These are phyloP conservation scores for Drosophila arawakana DNA, from an alignment of 1,140 invertebrate species.

Conservation along the genomic window DNA sequence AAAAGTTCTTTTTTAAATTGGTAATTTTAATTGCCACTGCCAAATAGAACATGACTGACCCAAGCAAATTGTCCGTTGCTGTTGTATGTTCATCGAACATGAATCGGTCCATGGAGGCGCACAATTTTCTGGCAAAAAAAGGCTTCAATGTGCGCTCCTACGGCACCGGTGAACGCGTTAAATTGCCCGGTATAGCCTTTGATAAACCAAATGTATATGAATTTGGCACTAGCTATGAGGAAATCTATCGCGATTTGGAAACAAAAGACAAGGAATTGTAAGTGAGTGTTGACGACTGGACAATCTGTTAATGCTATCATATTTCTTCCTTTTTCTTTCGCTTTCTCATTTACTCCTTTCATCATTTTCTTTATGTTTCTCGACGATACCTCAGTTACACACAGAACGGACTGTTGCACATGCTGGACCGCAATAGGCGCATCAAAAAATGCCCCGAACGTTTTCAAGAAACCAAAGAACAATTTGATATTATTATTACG, in stretches of 20 bases:
- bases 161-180: slow-evolving; percentile 99
- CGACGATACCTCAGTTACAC: slow-evolving; percentile 91
- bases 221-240: slow-evolving; percentile 98
- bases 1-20: slow-evolving; percentile 14
- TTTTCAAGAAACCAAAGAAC: slow-evolving; percentile 95
- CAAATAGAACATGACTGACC: slow-evolving; percentile 73
- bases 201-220: slow-evolving; percentile 99
- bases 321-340: neutral
- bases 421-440: slow-evolving; percentile 98
- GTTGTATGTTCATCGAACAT: slow-evolving; percentile 99
- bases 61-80: slow-evolving; percentile 91
- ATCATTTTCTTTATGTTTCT: slow-evolving; percentile 6
- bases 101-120: slow-evolving; percentile 99
- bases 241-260: slow-evolving; percentile 98
- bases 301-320: neutral
- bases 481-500: slow-evolving; percentile 98
- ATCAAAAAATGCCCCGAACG: slow-evolving; percentile 98
- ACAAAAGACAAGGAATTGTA: slow-evolving; percentile 95
- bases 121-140: slow-evolving; percentile 98
- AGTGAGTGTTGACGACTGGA: slow-evolving; percentile 31
- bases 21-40: slow-evolving; percentile 55
- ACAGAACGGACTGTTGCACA: slow-evolving; percentile 99
- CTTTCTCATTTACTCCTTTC: neutral
- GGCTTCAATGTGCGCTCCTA: slow-evolving; percentile 97
- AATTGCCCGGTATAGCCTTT: slow-evolving; percentile 96